Conservation (phyloP, 1,140 invertebrate genomes). For the Lepidurus arcticus region DNA sequence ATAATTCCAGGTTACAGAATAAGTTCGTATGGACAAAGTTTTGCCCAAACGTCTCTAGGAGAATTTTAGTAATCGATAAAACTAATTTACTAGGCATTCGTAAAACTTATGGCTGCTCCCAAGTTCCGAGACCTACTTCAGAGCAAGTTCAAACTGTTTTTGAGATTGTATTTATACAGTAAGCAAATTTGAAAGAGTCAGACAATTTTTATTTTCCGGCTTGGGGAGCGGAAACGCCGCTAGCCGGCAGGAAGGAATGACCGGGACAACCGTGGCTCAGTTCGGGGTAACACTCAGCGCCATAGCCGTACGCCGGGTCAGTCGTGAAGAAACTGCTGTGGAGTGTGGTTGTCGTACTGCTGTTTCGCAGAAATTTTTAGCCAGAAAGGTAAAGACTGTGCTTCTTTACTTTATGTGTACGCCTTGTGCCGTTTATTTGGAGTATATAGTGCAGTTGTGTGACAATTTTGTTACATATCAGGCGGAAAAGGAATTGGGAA, state of each 20-base stretch:
- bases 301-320: background rate
- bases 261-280: background rate
- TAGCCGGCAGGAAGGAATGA: slow-evolving; percentile 15
- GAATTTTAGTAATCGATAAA: too few relatives aligned
- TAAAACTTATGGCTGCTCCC: too few relatives aligned
- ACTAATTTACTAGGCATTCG: too few relatives aligned
- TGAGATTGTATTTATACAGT: background rate
- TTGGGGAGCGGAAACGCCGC: background rate
- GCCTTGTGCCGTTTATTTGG: background rate
- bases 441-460: background rate
- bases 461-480: background rate
- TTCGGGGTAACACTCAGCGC: background rate
- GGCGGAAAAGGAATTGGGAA: background rate
- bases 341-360: background rate
- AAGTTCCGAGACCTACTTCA: too few relatives aligned
- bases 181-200: background rate
- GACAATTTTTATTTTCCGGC: background rate
- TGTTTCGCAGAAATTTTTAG: background rate
- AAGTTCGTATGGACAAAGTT: too few relatives aligned
- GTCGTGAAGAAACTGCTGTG: background rate
- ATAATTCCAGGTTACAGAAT: background rate
- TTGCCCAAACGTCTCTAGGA: too few relatives aligned
- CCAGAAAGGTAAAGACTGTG: background rate
- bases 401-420: background rate
- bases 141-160: too few relatives aligned